A percentile compares a stretch with the other conserved stretches of the same genome.
Conservation (phyloP, 2,113 vertebrate species). For the Chionodraco myersi region DNA sequence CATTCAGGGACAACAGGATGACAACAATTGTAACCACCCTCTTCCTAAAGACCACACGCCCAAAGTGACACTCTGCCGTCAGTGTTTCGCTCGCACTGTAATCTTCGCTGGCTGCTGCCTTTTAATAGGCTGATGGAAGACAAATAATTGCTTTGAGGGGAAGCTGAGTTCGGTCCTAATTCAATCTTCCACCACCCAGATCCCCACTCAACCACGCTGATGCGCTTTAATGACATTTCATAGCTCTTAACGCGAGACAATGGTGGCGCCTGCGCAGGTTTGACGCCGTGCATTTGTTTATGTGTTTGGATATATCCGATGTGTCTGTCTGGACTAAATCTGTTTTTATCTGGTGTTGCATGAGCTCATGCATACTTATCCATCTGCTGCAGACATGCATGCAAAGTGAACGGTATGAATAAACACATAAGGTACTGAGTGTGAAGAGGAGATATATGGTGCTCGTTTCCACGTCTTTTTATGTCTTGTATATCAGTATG, state of each 20-base stretch:
- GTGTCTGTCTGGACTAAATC: conserved; percentile 55
- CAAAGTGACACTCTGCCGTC: conserved; percentile 41
- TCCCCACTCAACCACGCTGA: conserved; percentile 73
- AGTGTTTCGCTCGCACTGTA: conserved; percentile 44
- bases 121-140: conserved; percentile 66
- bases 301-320: conserved; percentile 38
- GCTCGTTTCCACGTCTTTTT: too few relatives aligned
- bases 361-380: conserved; percentile 41
- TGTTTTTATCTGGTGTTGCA: conserved; percentile 58
- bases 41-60: conserved; percentile 35
- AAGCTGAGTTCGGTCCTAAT: conserved; percentile 69
- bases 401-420: conserved; percentile 15
- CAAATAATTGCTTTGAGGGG: conserved; percentile 75
- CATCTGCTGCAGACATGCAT: conserved; percentile 56
- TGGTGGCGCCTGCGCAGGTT: conserved; percentile 49
- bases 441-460: background rate
- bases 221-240: conserved; percentile 81
- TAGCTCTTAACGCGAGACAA: conserved; percentile 75
- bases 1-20: conserved; percentile 19
- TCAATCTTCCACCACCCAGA: conserved; percentile 72
- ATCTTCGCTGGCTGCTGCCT: conserved; percentile 55
- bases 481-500: too few relatives aligned
- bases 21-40: conserved; percentile 13
- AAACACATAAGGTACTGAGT: background rate
- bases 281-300: conserved; percentile 11